Evolutionary conservation across 2,113 vertebrate species (phyloP).

Genomic region (Sinosuthora webbiana): DNA sequence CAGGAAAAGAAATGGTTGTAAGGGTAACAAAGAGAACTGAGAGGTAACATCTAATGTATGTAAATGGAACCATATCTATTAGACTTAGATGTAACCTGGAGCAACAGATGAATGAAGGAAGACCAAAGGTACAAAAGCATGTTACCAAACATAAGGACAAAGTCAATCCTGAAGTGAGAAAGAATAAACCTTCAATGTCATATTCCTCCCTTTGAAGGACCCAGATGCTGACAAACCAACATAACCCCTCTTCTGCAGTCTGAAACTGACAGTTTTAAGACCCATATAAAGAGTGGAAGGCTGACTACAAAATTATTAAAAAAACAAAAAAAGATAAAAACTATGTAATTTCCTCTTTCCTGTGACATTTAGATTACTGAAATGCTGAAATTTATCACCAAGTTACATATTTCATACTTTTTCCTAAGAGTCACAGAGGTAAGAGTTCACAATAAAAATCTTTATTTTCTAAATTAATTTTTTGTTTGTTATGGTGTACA

Average conservation of each 20-base stretch:
- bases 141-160: neutral
- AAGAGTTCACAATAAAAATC: neutral
- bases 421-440: neutral
- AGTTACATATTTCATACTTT: neutral
- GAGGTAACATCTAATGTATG: neutral
- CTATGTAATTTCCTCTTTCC: neutral
- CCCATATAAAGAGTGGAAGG: neutral
- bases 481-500: neutral
- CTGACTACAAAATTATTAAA: neutral
- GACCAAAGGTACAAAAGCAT: neutral
- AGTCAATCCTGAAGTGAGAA: neutral
- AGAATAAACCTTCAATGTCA: neutral
- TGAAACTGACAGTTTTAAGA: neutral
- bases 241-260: neutral
- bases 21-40: neutral
- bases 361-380: neutral
- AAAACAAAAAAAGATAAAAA: neutral
- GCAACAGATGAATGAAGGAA: neutral
- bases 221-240: neutral
- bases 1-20: neutral
- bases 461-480: neutral
- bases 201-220: neutral
- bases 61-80: neutral
- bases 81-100: neutral
- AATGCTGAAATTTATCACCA: neutral